phyloP scores from a whole-genome alignment of 2,888 invertebrate species.

The Trachelus stipa region DNA sequence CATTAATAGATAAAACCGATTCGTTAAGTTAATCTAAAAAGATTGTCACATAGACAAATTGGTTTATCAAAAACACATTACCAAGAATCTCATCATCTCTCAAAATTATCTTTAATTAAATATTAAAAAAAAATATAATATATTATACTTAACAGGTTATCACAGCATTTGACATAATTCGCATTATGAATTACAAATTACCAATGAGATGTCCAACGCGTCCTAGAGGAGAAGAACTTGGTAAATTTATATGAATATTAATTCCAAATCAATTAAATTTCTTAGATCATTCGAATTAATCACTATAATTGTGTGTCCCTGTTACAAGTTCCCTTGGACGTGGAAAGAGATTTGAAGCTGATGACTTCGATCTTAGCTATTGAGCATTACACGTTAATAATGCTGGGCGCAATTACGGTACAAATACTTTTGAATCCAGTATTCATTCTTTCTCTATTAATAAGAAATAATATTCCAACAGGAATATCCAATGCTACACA shows the following conservation, averaged over 20 bases:
- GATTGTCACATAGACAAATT: not conserved
- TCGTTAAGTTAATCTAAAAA: not conserved
- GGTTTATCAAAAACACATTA: not conserved
- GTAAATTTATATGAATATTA: conserved; percentile 31
- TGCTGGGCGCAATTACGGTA: conserved; percentile 61
- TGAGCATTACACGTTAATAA: conserved; percentile 61
- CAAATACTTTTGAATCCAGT: not conserved
- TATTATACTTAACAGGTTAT: conserved; percentile 44
- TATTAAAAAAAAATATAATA: not conserved
- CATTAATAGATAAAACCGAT: not conserved
- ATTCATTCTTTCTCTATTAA: not conserved
- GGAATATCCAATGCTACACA: conserved; percentile 61
- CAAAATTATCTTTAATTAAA: not conserved
- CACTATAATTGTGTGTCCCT: not conserved
- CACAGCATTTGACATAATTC: conserved; percentile 56
- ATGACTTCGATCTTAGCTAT: conserved; percentile 63
- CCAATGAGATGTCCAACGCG: conserved; percentile 34
- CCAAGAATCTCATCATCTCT: not conserved
- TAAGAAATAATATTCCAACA: conserved; percentile 21
- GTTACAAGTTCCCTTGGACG: conserved; percentile 46
- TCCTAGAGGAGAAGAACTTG: conserved; percentile 33
- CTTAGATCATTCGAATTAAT: not conserved
- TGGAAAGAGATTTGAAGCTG: conserved; percentile 60
- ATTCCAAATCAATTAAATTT: not conserved
- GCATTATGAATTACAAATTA: conserved; percentile 52